A percentile compares a stretch with the other conserved stretches of the same genome.
Evolutionary conservation across 2,888 invertebrate species (phyloP).

Genomic region (Diaperis boleti): DNA sequence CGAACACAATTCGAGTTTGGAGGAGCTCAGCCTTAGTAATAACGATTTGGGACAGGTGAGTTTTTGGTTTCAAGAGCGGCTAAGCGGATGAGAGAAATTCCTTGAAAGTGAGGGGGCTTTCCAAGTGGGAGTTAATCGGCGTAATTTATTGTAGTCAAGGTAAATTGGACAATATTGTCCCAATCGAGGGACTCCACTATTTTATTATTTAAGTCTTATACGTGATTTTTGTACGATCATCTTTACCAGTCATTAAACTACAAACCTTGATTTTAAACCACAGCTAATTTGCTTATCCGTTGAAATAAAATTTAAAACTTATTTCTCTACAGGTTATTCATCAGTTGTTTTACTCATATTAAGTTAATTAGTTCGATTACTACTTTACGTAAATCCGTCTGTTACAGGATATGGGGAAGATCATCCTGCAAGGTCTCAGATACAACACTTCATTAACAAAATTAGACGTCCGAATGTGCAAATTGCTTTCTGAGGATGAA

Average conservation of each 20-base stretch:
- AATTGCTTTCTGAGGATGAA: constrained; percentile 49
- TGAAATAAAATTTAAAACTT: too few relatives aligned
- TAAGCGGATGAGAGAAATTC: constrained; percentile 12
- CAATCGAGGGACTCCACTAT: too few relatives aligned
- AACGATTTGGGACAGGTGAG: constrained; percentile 63
- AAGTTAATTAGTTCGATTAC: too few relatives aligned
- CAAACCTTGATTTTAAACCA: not conserved
- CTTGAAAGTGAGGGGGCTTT: constrained; percentile 8
- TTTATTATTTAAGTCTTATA: too few relatives aligned
- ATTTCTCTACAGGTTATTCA: too few relatives aligned
- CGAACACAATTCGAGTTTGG: constrained; percentile 52
- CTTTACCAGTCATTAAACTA: not conserved
- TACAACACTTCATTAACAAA: constrained; percentile 52
- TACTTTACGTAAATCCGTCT: not conserved
- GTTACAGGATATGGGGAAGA: constrained; percentile 54
- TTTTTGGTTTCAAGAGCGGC: not conserved
- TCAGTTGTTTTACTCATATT: too few relatives aligned
- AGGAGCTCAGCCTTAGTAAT: constrained; percentile 59
- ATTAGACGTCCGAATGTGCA: constrained; percentile 59
- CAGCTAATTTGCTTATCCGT: not conserved
- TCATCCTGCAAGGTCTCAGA: constrained; percentile 51
- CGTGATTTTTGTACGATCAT: too few relatives aligned
- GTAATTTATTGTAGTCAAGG: too few relatives aligned
- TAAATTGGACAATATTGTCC: too few relatives aligned
- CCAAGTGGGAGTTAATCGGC: constrained; percentile 21